phyloP scores from a whole-genome alignment of 2,113 vertebrate species.

The Ciconia boyciana region DNA sequence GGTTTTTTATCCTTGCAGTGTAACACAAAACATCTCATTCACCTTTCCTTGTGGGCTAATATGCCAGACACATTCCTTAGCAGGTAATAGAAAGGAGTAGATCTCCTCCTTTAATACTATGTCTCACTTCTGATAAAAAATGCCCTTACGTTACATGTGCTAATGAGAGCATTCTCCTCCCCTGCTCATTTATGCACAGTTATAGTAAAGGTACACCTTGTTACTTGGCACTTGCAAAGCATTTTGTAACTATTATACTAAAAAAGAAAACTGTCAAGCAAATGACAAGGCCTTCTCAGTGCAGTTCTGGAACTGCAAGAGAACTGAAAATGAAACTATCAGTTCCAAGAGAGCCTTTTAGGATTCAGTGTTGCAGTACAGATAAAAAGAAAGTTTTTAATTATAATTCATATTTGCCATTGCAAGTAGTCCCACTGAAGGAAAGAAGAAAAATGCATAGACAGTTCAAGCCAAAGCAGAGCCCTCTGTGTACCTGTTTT shows the following conservation, averaged over 20 bases:
- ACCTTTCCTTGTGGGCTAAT: background rate
- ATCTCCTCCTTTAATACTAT: background rate
- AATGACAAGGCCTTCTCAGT: background rate
- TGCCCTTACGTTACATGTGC: background rate
- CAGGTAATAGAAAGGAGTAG: background rate
- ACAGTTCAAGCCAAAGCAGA: background rate
- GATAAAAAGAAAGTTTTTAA: constrained; percentile 24
- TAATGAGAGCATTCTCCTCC: background rate
- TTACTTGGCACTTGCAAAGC: background rate
- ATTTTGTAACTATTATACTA: background rate
- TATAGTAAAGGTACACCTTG: background rate
- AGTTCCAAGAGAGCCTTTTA: background rate
- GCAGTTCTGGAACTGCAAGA: background rate
- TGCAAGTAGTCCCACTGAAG: background rate
- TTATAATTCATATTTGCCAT: constrained; percentile 18
- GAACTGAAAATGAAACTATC: background rate
- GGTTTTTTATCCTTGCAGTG: background rate
- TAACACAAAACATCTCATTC: background rate
- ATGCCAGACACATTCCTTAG: background rate
- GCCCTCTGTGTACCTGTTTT: background rate
- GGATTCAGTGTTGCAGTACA: background rate
- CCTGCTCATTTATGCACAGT: background rate
- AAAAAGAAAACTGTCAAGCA: background rate
- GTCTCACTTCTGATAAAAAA: background rate
- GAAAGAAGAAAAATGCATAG: background rate